Percentiles rank a stretch among this genome's conserved stretches.
Conservation (phyloP, 2,888 invertebrate genomes). For the Blera fallax region DNA sequence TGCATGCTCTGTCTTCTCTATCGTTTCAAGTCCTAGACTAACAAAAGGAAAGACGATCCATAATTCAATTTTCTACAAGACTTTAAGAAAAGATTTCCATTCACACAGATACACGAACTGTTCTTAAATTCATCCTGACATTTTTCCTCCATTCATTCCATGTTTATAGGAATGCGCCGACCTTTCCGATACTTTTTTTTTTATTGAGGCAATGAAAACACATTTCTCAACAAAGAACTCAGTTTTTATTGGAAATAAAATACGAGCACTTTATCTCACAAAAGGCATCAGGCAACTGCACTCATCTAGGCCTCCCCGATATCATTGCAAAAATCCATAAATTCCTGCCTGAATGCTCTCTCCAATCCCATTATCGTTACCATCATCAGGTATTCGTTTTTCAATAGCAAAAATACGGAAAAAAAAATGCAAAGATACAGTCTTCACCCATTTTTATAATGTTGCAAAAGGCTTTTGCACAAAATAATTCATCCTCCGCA, state of each 20-base stretch:
- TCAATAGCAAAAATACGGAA: neutral
- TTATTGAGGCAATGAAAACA: constrained; percentile 5
- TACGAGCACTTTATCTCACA: neutral
- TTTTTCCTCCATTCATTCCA: neutral
- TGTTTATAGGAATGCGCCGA: neutral
- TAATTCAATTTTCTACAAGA: too few relatives aligned
- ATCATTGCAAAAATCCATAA: neutral
- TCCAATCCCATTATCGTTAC: constrained; percentile 10
- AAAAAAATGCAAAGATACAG: neutral
- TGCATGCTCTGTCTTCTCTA: too few relatives aligned
- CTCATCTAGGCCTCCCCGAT: neutral
- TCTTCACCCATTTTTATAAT: neutral
- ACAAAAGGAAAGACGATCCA: too few relatives aligned
- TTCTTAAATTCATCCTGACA: neutral
- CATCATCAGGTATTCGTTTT: constrained; percentile 9
- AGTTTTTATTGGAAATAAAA: neutral
- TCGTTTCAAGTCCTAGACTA: too few relatives aligned
- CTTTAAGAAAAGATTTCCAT: too few relatives aligned
- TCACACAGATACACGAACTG: neutral
- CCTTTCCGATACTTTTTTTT: neutral
- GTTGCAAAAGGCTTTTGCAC: constrained; percentile 3
- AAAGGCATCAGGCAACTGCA: neutral
- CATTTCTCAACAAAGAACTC: neutral
- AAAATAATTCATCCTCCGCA: constrained; percentile 32
- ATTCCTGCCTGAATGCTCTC: neutral